phyloP scores from a whole-genome alignment of 1,140 invertebrate species.

The Ceratina calcarata region DNA sequence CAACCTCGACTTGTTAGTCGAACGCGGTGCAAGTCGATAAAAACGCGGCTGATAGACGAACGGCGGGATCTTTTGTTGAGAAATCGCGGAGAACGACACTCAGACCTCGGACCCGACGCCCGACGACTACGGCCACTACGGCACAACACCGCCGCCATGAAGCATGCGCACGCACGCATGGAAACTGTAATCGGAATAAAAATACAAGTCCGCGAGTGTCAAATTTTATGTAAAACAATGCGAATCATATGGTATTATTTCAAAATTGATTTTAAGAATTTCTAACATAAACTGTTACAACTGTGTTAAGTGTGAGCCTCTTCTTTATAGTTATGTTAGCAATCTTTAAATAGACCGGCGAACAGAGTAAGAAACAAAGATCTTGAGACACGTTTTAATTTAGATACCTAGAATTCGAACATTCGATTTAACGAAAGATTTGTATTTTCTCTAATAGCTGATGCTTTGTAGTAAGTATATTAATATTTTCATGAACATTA shows the following conservation, averaged over 20 bases:
- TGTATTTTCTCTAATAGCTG: too few species aligned
- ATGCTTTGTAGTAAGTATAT: too few species aligned
- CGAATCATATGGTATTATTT: neutral
- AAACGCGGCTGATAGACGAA: neutral
- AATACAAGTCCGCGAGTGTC: too few species aligned
- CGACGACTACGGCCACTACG: conserved; percentile 1
- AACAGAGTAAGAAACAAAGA: too few species aligned
- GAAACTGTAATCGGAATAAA: conserved; percentile 5
- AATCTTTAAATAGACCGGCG: too few species aligned
- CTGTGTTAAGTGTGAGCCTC: too few species aligned
- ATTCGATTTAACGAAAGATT: too few species aligned
- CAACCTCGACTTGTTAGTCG: conserved; percentile 37
- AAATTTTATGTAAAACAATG: neutral
- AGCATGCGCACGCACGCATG: conserved; percentile 28
- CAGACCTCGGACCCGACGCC: neutral
- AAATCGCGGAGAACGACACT: conserved; percentile 11
- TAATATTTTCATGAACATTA: too few species aligned
- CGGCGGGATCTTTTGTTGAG: neutral
- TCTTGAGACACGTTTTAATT: too few species aligned
- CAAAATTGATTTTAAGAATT: neutral
- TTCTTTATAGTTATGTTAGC: neutral
- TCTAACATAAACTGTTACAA: neutral
- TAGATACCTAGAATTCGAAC: too few species aligned
- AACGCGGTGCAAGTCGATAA: neutral
- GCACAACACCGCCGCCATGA: conserved; percentile 36